Evolutionary conservation across 2,888 invertebrate genomes (phyloP), one percentile per base, ranked within the genome.

Genomic region (Coelopa pilipes): DNA sequence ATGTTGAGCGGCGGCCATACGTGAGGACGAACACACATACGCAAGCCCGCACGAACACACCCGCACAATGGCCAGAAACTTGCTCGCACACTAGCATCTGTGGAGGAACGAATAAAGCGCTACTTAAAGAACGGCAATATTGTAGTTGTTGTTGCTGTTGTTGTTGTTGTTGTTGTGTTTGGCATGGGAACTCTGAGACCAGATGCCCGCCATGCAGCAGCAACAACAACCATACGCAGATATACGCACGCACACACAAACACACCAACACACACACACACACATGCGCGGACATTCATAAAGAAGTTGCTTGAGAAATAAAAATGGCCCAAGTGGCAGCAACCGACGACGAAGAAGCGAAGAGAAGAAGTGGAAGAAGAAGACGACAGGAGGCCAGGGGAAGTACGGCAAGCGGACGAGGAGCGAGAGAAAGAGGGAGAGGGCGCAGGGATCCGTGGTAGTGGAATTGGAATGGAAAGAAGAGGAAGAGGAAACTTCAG

Each of bases 201-300:
- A 75, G 76, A 77, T 75, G 76, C 74, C 77, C 60, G 71, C 74
- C 75, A 74, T 63, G 74, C 76, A 73, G 72, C 72, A 74, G 77
- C 75, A 75, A 75, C 66, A 53, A 59, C 17, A n/a, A 7, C 17
- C 11, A 3, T 59, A 34, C 49, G 21, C 17, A 15, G 17, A 55
- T 34, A 55, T 17, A 72, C 49, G n/a, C 63, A 65, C 11, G 46
- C 9, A 45, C 63, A 66, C 5, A 49, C 49, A 63, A n/a, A 71
- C 19, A n/a, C 63, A 63, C 11, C 45, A 11, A 45, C 63, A 66
- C 13, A 19, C 17, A 55, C 12, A 62, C 13, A 34, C 53, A 55
- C 63, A 62, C 62, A 45, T 21, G 9, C 9, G 34, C 62, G 34
- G n/a, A 10, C 13, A 55, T 55, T 49, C 19, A 34, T 34, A 47